Conservation (phyloP, 2,888 invertebrate species). For the Alloscopus bannaensis region DNA sequence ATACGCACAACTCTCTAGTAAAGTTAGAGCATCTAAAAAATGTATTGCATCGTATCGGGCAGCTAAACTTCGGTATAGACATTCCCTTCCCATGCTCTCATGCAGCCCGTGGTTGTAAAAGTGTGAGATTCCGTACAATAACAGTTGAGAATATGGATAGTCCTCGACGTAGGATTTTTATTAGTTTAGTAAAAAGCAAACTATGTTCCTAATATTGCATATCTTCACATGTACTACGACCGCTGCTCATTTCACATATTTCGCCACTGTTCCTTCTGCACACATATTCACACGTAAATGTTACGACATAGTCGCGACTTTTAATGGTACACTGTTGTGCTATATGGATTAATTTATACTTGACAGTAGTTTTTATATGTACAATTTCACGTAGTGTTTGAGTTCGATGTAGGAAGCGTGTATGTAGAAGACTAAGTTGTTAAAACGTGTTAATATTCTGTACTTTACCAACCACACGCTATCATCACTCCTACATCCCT, state of each 20-base stretch:
- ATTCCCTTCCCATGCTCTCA: conserved; percentile 38
- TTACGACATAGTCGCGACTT: no score
- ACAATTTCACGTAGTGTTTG: no score
- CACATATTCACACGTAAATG: no score
- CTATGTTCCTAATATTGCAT: conserved; percentile 8
- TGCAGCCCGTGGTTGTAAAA: conserved; percentile 11
- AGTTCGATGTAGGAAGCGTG: no score
- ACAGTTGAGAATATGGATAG: conserved; percentile 49
- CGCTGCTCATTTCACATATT: conserved; percentile 4
- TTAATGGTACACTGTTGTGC: conserved; percentile 24
- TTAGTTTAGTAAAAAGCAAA: conserved; percentile 35
- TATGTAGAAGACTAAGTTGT: no score
- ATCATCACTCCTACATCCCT: no score
- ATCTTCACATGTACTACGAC: conserved; percentile 7
- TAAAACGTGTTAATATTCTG: no score
- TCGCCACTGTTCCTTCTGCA: conserved; percentile 3
- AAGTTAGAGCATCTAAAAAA: no score
- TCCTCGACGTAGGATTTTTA: conserved; percentile 16
- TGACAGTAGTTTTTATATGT: no score
- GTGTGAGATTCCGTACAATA: conserved; percentile 43
- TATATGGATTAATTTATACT: conserved; percentile 51
- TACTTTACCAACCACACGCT: no score
- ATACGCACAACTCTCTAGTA: conserved; percentile 9
- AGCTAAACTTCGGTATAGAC: conserved; percentile 53
- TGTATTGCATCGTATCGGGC: conserved; percentile 38